A percentile compares a stretch with the other conserved stretches of the same genome.
Conservation (phyloP, 2,888 invertebrate species). For the Capitulum mitella region DNA sequence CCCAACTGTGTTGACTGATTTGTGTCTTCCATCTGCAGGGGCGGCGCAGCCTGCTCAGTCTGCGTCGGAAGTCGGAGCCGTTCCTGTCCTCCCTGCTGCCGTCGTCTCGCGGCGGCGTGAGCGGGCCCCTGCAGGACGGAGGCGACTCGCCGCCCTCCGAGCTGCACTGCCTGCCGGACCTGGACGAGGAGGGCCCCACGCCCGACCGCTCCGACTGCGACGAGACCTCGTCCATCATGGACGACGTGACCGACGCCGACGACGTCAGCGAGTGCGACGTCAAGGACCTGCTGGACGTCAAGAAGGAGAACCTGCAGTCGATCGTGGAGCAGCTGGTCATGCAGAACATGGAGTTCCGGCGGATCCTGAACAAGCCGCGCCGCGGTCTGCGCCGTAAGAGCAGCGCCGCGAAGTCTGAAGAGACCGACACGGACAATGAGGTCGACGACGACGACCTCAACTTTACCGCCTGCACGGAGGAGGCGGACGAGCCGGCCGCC, state of each 20-base stretch:
- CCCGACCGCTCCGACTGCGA: not conserved
- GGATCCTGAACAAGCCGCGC: conserved; percentile 61
- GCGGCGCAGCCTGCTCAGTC: not conserved
- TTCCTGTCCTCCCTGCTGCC: not conserved
- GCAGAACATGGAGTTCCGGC: conserved; percentile 73
- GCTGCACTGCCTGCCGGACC: not conserved
- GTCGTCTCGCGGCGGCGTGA: not conserved
- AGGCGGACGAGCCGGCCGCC: not conserved
- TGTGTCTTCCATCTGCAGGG: not conserved
- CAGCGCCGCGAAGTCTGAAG: conserved; percentile 4
- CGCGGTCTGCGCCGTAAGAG: conserved; percentile 4
- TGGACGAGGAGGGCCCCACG: not conserved
- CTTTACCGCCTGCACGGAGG: not conserved
- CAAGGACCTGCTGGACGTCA: not conserved
- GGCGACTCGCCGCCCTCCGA: not conserved
- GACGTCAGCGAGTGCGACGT: conserved; percentile 20
- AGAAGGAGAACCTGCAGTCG: conserved; percentile 55
- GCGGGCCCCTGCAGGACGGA: not conserved
- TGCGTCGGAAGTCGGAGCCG: conserved; percentile 23
- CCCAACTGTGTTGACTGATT: too few relatives aligned
- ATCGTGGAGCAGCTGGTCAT: conserved; percentile 75
- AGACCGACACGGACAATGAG: not conserved
- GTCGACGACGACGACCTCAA: conserved; percentile 5
- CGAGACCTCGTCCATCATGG: not conserved
- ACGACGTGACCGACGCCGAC: conserved; percentile 19